Conservation (phyloP, 1,140 invertebrate genomes). For the Drosophila ambigua region DNA sequence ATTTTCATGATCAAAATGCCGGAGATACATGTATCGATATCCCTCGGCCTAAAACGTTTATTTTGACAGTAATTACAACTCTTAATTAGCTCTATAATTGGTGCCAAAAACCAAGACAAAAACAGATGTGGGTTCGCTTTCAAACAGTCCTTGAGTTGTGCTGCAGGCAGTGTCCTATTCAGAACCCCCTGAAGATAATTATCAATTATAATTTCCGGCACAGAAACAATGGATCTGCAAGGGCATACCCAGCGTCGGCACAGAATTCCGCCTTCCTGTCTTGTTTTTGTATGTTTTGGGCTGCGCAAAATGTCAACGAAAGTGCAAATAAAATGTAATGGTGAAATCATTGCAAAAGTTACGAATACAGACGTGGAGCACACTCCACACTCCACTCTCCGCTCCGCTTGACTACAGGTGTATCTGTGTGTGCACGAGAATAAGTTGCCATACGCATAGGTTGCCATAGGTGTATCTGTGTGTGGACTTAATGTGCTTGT, state of each 20-base stretch:
- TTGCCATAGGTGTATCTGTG: slow-evolving; percentile 14
- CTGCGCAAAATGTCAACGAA: slow-evolving; percentile 77
- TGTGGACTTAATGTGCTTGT: slow-evolving; percentile 66
- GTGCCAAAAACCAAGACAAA: too few species aligned
- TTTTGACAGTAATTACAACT: too few species aligned
- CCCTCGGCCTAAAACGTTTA: too few species aligned
- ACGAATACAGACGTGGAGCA: slow-evolving; percentile 27
- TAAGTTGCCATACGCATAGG: slow-evolving; percentile 12
- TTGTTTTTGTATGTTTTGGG: slow-evolving; percentile 46
- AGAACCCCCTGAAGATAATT: too few species aligned
- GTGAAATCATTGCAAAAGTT: slow-evolving; percentile 77
- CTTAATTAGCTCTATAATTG: too few species aligned
- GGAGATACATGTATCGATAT: too few species aligned
- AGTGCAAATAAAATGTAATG: slow-evolving; percentile 82
- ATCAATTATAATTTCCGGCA: too few species aligned
- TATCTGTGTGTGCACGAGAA: background rate
- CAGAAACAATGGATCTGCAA: background rate
- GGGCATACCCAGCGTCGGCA: slow-evolving; percentile 5
- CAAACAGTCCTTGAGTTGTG: too few species aligned
- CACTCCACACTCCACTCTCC: background rate
- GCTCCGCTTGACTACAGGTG: background rate
- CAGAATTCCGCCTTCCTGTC: slow-evolving; percentile 16
- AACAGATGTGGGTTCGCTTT: too few species aligned
- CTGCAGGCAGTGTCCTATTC: too few species aligned
- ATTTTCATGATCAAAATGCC: too few species aligned